Percentiles rank a stretch among this genome's conserved stretches.
These are phyloP conservation scores for Caenorhabditis plicata DNA, from an alignment of 2,888 invertebrate species.

Conservation along the genomic window DNA sequence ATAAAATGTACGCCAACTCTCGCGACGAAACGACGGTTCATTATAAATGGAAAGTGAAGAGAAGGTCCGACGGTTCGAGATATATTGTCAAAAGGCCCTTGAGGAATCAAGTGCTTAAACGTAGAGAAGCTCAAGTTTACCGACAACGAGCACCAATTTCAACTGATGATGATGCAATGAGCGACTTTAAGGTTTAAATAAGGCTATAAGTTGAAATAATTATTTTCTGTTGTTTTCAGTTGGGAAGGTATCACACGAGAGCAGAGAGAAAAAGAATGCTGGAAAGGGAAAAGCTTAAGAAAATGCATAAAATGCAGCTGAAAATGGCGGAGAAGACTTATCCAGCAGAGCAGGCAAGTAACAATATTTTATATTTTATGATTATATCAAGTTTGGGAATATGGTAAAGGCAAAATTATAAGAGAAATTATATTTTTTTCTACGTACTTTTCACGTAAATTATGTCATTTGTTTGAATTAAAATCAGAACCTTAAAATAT, in stretches of 20 bases:
- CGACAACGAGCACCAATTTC: slow-evolving; percentile 75
- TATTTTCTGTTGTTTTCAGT: no score
- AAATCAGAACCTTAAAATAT: no score
- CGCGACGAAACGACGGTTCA: slow-evolving; percentile 24
- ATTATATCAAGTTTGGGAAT: neutral
- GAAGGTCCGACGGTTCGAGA: slow-evolving; percentile 77
- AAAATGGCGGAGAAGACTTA: slow-evolving; percentile 60
- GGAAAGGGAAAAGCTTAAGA: slow-evolving; percentile 75
- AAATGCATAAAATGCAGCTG: slow-evolving; percentile 68
- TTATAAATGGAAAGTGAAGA: slow-evolving; percentile 68
- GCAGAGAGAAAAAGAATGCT: slow-evolving; percentile 78
- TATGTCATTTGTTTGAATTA: no score
- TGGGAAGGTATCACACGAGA: slow-evolving; percentile 77
- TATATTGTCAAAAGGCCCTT: slow-evolving; percentile 78
- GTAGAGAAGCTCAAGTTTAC: slow-evolving; percentile 74
- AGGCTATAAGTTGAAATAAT: neutral
- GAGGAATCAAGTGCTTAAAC: slow-evolving; percentile 70
- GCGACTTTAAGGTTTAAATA: slow-evolving; percentile 73
- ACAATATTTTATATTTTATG: neutral
- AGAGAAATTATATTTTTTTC: no score
- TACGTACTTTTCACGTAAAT: no score
- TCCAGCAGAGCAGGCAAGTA: slow-evolving; percentile 36
- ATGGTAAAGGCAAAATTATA: no score
- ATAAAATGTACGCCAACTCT: slow-evolving; percentile 21
- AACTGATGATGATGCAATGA: slow-evolving; percentile 79